A percentile compares a stretch with the other conserved stretches of the same genome.
Evolutionary conservation across 2,797 vertebrate genomes (phyloP).

Genomic region (Neostethus bicornis): DNA sequence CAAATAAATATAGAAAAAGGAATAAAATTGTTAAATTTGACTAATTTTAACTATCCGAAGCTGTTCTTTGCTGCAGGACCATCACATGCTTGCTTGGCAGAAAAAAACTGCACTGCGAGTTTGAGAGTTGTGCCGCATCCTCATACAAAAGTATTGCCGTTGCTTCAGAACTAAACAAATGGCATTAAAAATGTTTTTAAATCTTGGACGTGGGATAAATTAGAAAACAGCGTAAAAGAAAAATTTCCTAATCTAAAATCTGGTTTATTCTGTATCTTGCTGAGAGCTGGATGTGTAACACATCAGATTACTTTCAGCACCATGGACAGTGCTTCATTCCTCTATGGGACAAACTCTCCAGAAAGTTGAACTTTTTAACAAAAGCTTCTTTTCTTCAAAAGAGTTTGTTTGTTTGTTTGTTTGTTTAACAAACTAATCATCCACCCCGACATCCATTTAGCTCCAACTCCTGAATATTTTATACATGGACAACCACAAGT

Average conservation of each 20-base stretch:
- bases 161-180: background rate
- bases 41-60: background rate
- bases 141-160: slow-evolving; percentile 1
- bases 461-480: slow-evolving; percentile 65
- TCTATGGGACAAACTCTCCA: slow-evolving; percentile 7
- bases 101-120: slow-evolving; percentile 34
- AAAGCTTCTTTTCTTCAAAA: too few relatives aligned
- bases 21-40: background rate
- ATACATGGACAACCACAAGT: slow-evolving; percentile 54
- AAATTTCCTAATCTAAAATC: slow-evolving; percentile 18
- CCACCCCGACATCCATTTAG: slow-evolving; percentile 3
- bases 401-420: too few relatives aligned
- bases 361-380: slow-evolving; percentile 27
- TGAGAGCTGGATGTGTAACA: slow-evolving; percentile 22
- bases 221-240: slow-evolving; percentile 13
- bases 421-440: slow-evolving; percentile 15
- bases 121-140: slow-evolving; percentile 29
- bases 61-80: slow-evolving; percentile 33
- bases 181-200: background rate
- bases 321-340: slow-evolving; percentile 50
- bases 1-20: too few relatives aligned
- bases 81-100: slow-evolving; percentile 37
- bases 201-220: slow-evolving; percentile 14
- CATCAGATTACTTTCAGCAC: slow-evolving; percentile 62
- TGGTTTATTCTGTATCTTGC: slow-evolving; percentile 25